These are phyloP conservation scores for Omphaloscelis lunosa DNA, from an alignment of 2,888 invertebrate genomes.

Conservation along the genomic window DNA sequence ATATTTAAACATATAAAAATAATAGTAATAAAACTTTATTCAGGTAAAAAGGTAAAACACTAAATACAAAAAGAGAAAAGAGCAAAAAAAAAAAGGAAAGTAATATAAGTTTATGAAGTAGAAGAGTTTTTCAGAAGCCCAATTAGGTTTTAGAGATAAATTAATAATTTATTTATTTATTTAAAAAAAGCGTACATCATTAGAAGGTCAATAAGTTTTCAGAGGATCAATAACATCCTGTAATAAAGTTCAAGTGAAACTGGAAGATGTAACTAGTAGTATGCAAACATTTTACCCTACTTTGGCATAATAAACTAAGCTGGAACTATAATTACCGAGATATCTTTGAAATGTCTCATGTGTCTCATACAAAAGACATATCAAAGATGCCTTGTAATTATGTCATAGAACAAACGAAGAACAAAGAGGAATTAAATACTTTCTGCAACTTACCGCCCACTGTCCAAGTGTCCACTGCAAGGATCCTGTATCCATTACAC, in stretches of 20 bases:
- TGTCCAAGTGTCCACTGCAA: conserved; percentile 46
- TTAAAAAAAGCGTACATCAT: too few relatives aligned
- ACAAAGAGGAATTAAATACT: conserved; percentile 55
- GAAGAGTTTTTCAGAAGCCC: neutral
- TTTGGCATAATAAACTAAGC: neutral
- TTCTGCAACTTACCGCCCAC: conserved; percentile 38
- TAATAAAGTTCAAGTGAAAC: neutral
- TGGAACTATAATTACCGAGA: conserved; percentile 19
- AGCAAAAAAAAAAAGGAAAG: too few relatives aligned
- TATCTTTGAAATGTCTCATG: conserved; percentile 33
- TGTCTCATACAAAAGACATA: conserved; percentile 22
- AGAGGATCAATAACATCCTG: neutral
- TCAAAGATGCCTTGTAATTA: conserved; percentile 56
- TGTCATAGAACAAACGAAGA: conserved; percentile 51
- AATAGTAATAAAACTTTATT: too few relatives aligned
- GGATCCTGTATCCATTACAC: neutral
- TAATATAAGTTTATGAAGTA: neutral
- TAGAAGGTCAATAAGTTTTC: neutral
- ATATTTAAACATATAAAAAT: too few relatives aligned
- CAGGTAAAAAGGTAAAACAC: too few relatives aligned
- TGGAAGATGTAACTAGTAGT: neutral
- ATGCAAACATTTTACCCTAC: neutral
- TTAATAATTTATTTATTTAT: too few relatives aligned
- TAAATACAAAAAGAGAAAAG: too few relatives aligned
- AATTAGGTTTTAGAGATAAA: neutral